Evolutionary conservation across 2,888 invertebrate species (phyloP).

Genomic region (Linnaemya vulpina): DNA sequence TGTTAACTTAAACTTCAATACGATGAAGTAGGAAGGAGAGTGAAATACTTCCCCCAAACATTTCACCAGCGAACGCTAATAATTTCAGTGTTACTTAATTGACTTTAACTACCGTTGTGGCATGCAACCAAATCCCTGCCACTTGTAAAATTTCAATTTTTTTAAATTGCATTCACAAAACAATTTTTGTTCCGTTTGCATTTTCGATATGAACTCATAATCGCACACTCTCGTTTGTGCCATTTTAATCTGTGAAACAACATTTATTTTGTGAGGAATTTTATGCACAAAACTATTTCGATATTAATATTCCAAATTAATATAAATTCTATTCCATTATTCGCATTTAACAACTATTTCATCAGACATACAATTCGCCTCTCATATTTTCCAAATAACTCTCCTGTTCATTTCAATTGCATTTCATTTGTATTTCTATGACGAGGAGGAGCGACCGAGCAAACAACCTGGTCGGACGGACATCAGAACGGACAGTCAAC

Average conservation of each 20-base stretch:
- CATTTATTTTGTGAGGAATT: constrained; percentile 45
- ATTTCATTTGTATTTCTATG: background rate
- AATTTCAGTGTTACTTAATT: background rate
- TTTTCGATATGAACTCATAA: background rate
- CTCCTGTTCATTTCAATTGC: constrained; percentile 40
- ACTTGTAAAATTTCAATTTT: background rate
- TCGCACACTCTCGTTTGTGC: background rate
- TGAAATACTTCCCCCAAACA: too few relatives aligned
- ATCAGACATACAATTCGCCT: constrained; percentile 34
- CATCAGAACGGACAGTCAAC: background rate
- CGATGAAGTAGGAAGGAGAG: too few relatives aligned
- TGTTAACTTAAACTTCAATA: too few relatives aligned
- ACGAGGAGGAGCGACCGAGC: background rate
- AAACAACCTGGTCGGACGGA: constrained; percentile 15
- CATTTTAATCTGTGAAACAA: constrained; percentile 21
- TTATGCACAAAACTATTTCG: constrained; percentile 60
- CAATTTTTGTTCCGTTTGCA: background rate
- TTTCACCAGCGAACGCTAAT: too few relatives aligned
- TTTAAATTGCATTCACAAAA: background rate
- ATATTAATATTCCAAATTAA: constrained; percentile 64
- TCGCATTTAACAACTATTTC: constrained; percentile 52
- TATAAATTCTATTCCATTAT: constrained; percentile 61
- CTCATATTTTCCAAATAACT: constrained; percentile 28
- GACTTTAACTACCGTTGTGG: background rate
- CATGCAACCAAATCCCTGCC: background rate